These are phyloP conservation scores for Rhegmatorhina hoffmannsi DNA, from an alignment of 2,113 vertebrate species.

Conservation along the genomic window DNA sequence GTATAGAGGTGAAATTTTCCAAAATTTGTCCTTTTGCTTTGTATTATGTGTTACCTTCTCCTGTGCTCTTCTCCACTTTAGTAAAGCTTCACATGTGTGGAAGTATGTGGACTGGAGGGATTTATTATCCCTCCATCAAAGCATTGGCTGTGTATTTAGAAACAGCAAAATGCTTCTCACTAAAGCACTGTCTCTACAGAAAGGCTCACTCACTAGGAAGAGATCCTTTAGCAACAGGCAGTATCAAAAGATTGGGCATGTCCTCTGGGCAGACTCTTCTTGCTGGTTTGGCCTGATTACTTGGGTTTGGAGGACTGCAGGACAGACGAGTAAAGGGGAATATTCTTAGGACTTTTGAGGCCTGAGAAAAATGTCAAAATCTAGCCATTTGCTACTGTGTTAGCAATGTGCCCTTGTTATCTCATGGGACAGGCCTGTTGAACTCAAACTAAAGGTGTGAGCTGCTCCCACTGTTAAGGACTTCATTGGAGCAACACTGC, in stretches of 20 bases:
- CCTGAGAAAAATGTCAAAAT: background rate
- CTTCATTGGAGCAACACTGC: background rate
- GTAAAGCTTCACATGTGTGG: background rate
- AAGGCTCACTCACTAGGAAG: background rate
- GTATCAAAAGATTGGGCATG: background rate
- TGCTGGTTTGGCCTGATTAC: background rate
- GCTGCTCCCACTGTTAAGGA: background rate
- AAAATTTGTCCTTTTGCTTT: background rate
- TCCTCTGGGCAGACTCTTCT: background rate
- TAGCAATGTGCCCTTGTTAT: accelerated
- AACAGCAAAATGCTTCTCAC: background rate
- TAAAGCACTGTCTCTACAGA: background rate
- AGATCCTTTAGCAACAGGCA: background rate
- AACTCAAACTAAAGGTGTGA: background rate
- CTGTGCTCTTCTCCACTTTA: background rate
- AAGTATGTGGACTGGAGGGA: background rate
- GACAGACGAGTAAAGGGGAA: accelerated
- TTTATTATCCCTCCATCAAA: background rate
- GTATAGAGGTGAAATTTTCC: background rate
- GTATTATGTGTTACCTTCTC: background rate
- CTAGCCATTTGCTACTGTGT: background rate
- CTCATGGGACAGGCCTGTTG: background rate
- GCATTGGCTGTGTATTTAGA: background rate
- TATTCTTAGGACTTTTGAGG: background rate
- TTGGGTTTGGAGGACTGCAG: background rate